A percentile compares a stretch with the other conserved stretches of the same genome.
Conservation (phyloP, 1,140 invertebrate genomes). For the Cydia pomonella region DNA sequence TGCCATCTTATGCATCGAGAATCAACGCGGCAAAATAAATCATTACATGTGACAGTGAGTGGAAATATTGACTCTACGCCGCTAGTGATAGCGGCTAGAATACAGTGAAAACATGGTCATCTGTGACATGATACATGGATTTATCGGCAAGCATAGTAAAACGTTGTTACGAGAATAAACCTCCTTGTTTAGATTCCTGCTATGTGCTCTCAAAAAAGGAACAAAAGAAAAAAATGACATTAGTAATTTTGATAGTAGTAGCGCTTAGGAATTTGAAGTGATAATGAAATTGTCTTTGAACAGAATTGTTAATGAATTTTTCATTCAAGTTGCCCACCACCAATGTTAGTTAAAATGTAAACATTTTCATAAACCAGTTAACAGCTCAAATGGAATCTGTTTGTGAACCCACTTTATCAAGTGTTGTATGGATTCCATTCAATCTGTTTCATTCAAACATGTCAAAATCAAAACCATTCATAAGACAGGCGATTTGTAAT, state of each 20-base stretch:
- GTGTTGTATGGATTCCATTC: constrained; percentile 3
- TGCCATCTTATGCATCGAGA: constrained; percentile 76
- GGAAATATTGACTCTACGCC: constrained; percentile 69
- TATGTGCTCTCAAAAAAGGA: constrained; percentile 76
- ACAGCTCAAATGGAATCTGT: constrained; percentile 27
- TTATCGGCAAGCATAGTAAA: constrained; percentile 76
- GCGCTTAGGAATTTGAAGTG: constrained; percentile 41
- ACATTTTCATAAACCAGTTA: constrained; percentile 46
- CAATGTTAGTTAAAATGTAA: constrained; percentile 46
- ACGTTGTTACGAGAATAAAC: constrained; percentile 76
- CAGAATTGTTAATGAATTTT: constrained; percentile 32
- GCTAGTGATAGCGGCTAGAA: constrained; percentile 51
- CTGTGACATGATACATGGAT: constrained; percentile 63
- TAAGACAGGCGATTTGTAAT: neutral
- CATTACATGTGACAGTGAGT: constrained; percentile 86
- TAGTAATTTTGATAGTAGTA: constrained; percentile 69
- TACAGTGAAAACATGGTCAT: constrained; percentile 56
- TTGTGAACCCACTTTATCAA: neutral
- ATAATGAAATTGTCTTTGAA: constrained; percentile 38
- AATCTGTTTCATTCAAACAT: constrained; percentile 31
- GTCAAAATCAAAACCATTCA: constrained; percentile 37
- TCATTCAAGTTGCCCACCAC: constrained; percentile 54
- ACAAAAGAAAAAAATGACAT: constrained; percentile 77
- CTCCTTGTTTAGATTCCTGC: constrained; percentile 78
- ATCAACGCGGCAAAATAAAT: constrained; percentile 77